Base-by-base conservation (phyloP, 2,888 invertebrate genomes). In the Argynnis bischoffii region DNA sequence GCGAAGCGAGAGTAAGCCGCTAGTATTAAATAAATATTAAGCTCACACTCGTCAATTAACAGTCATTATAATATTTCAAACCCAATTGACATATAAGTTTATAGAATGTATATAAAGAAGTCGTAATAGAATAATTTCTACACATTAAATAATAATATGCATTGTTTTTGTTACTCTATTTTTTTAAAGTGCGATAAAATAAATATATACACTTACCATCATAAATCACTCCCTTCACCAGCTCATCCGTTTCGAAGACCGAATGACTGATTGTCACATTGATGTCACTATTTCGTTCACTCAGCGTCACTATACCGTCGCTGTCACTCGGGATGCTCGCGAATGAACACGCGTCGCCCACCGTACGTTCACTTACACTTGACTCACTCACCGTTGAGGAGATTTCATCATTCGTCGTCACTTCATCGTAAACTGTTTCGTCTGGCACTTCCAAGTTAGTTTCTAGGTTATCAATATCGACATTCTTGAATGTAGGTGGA, bases 201-300 rank as follows among this genome's bases (percentile, higher is more conserved):
- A 13, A 26, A 18, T 18, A 26, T 31, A 16, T 21, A 35, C 16
- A 87, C 92, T 91, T 81, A 94, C 94, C 94, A 83, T 94, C 93
- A 81, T 94, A 94, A 57, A 88, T 82, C 64, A 94, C 89, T 71
- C 93, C 94, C 69, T 91, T 82, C 55, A 94, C 93, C 75, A 94
- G 79, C 77, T 86, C 89, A 15, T 90, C 88, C 26, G 91, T 84
- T 60, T 92, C 92, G 75, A 94, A 94, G 72, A 94, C 88, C 16
- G 88, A 80, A 81, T 94, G 94, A 64, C 80, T 83, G 64, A 94
- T 77, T 4, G 93, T 92, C 77, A 94, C 75, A 79, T 93, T 93
- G 55, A 94, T 83, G 60, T 90, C 87, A 85, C 90, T 89, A 70
- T 89, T 87, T 51, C 80, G 82, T 54, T 82, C 87, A 81, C 84